Percentiles rank a stretch among this genome's conserved stretches.
These are phyloP conservation scores for Dufourea novaeangliae DNA, from an alignment of 1,140 invertebrate species.

Conservation along the genomic window DNA sequence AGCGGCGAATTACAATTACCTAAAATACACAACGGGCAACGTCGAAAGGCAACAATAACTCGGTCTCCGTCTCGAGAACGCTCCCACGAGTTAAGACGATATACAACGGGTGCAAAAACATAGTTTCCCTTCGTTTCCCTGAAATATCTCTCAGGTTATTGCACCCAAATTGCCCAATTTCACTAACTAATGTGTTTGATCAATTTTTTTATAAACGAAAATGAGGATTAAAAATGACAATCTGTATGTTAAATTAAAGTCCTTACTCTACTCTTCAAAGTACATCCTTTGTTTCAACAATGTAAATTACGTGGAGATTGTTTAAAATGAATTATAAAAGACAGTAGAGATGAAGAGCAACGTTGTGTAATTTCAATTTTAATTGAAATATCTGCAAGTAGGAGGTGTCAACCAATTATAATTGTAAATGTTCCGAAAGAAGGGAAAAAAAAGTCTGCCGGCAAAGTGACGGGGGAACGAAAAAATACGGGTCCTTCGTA, in stretches of 20 bases:
- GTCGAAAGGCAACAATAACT: conserved; percentile 43
- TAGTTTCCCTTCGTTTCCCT: no score
- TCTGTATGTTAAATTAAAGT: no score
- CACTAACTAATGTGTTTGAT: no score
- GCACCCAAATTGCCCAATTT: no score
- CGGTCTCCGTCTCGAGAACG: background rate
- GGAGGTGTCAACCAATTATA: conserved; percentile 3
- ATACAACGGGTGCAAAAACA: background rate
- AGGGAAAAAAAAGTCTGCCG: conserved; percentile 24
- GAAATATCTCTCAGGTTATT: no score
- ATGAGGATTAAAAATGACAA: no score
- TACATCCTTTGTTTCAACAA: no score
- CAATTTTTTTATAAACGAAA: no score
- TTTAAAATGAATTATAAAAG: no score
- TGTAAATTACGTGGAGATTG: no score
- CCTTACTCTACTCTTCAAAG: no score
- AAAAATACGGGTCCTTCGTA: conserved; percentile 66
- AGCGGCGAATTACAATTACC: conserved; percentile 70
- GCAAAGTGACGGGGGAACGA: conserved; percentile 20
- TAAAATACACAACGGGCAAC: conserved; percentile 59
- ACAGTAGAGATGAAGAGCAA: no score
- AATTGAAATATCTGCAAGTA: background rate
- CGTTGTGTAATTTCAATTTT: background rate
- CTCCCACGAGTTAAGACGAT: background rate
- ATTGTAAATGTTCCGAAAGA: background rate